These are phyloP conservation scores for Planiliza haematocheilus DNA, from an alignment of 2,113 vertebrate species.

Conservation along the genomic window DNA sequence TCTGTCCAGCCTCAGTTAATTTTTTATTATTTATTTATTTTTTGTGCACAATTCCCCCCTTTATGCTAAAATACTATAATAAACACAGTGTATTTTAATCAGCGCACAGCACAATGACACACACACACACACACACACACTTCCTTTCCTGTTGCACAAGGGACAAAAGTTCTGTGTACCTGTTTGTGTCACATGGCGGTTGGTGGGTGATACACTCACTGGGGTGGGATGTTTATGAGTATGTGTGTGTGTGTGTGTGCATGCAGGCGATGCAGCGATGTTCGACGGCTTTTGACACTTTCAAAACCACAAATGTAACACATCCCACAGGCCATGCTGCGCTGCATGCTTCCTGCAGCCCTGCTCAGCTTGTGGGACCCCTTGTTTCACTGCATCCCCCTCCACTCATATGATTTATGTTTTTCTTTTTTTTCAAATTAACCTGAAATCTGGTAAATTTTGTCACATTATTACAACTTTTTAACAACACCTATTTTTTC, in stretches of 20 bases:
- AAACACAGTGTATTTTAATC: not conserved
- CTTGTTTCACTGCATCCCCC: not conserved
- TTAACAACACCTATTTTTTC: not conserved
- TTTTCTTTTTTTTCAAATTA: not conserved
- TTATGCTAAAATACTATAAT: not conserved
- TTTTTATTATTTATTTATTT: not conserved
- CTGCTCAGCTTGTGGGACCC: not conserved
- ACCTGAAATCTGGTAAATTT: not conserved
- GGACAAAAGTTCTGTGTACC: not conserved
- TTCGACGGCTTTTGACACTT: conserved; percentile 15
- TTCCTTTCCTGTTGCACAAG: not conserved
- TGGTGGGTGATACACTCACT: conserved; percentile 22
- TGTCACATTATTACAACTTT: not conserved
- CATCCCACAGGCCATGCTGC: conserved; percentile 20
- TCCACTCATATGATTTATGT: not conserved
- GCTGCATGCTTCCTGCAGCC: not conserved
- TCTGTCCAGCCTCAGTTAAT: not conserved
- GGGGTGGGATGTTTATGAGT: conserved; percentile 12
- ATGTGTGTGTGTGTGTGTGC: not conserved
- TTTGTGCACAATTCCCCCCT: not conserved
- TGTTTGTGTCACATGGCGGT: conserved; percentile 5
- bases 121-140: not conserved
- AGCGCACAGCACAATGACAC: not conserved
- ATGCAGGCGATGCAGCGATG: not conserved
- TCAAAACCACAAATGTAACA: conserved; percentile 45